phyloP scores from a whole-genome alignment of 2,888 invertebrate genomes.

The Blastobasis lacticolella region DNA sequence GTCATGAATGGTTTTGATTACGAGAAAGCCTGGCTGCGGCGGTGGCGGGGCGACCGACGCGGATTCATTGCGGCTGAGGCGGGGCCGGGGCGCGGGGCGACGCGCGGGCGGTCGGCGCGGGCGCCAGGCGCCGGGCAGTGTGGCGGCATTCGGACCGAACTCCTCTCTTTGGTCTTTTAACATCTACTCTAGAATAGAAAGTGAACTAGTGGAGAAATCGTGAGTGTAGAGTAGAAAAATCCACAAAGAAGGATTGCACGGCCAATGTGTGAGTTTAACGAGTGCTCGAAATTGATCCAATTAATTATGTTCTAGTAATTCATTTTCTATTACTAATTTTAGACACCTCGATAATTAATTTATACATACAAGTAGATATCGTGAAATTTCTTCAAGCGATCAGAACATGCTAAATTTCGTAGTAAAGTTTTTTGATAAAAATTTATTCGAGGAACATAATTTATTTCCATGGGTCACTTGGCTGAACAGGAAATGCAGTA shows the following conservation, averaged over 20 bases:
- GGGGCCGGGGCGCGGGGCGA: too few relatives aligned
- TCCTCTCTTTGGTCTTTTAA: constrained; percentile 60
- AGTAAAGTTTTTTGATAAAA: neutral
- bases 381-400: constrained; percentile 24
- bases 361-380: constrained; percentile 50
- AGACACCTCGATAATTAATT: constrained; percentile 54
- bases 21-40: neutral
- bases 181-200: constrained; percentile 61
- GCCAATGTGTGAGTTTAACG: constrained; percentile 72
- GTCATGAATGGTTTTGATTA: constrained; percentile 5
- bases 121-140: neutral
- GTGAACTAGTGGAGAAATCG: constrained; percentile 59
- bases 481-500: neutral
- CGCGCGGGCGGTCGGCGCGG: neutral
- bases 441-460: constrained; percentile 26
- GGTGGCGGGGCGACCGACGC: too few relatives aligned
- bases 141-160: constrained; percentile 51
- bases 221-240: constrained; percentile 54
- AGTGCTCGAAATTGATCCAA: constrained; percentile 70
- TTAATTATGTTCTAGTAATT: constrained; percentile 69
- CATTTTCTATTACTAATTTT: constrained; percentile 67
- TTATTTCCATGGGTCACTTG: constrained; percentile 1
- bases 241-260: constrained; percentile 64
- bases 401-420: neutral
- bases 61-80: too few relatives aligned